Base-by-base conservation (phyloP, 2,113 vertebrate species). In the Callocephalon fimbriatum region DNA sequence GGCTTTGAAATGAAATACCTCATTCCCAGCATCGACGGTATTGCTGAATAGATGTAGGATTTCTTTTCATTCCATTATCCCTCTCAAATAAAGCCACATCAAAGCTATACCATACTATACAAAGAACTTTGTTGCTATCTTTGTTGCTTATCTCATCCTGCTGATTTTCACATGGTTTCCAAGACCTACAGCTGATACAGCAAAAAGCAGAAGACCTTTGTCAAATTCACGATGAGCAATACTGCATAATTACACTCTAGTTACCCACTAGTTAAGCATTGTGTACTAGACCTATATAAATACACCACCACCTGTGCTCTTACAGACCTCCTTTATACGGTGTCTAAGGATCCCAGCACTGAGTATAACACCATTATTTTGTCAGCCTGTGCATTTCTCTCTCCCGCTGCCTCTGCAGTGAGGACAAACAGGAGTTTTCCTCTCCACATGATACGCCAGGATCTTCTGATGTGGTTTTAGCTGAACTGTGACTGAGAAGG, bases 61-160 rank as follows among this genome's bases (percentile, higher is more conserved):
- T 88, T 44, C 8, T 56, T 78, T 37, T 26, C 14, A 63, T 18
- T 19, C 51, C 62, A 22, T 7, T 23, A 6, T 7, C 1, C 3
- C 4, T 65, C 35, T 37, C 44, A 45, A 4, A 10, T 58, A 9
- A 62, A 75, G 15, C 6, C 42, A 5, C 48, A 32, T 53, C 72
- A 58, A 93, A 98, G 98, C 98, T 11, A 90, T 98, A 54, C 88
- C 45, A 5, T 95, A 98, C 86, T 97, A 78, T 96, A 95, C 96
- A 97, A 97, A 77, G 98, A 97, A 1, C 93, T 98, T 63, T 0
- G 40, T 98, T 79, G 96, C 97, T 85, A 96, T 1, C 93, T 98
- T 63, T 0, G 35, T 98, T 80, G 96, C 97, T 83, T 98, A 95
- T 63, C 98, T 98, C 66, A 40, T 97, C 91, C 94, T 98, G 42